Percentiles rank a stretch among this genome's conserved stretches.
Evolutionary conservation across 2,888 invertebrate genomes (phyloP).

Genomic region (Agapostemon virescens): DNA sequence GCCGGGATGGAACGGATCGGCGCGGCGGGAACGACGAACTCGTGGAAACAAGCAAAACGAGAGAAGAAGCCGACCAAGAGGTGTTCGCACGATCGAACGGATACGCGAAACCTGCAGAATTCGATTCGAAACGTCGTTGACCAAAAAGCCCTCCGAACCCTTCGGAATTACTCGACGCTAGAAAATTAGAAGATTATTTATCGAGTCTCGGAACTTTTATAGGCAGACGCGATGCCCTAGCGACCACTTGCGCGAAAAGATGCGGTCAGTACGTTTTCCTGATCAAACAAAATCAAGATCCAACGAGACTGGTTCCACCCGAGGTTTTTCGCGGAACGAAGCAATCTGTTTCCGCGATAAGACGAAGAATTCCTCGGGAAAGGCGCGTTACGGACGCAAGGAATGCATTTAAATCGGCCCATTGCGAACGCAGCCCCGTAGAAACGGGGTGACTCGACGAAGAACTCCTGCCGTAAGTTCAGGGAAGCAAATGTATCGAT

Average conservation of each 20-base stretch:
- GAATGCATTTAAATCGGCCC: conserved; percentile 68
- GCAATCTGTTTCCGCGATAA: conserved; percentile 44
- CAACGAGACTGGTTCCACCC: too few species aligned
- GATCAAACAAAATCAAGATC: background rate
- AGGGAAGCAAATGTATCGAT: conserved; percentile 28
- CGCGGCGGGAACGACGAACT: background rate
- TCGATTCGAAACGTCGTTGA: conserved; percentile 1
- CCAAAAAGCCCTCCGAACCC: too few species aligned
- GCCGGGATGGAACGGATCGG: background rate
- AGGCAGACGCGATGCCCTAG: background rate
- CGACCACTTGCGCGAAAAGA: background rate
- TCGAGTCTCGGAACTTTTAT: too few species aligned
- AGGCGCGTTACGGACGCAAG: conserved; percentile 23
- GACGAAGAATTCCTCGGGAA: conserved; percentile 7
- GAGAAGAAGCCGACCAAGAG: background rate
- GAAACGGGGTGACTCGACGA: background rate
- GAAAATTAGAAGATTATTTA: too few species aligned
- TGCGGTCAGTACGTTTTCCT: background rate
- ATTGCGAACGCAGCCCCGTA: conserved; percentile 42
- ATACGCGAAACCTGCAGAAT: background rate
- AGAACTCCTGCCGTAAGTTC: conserved; percentile 18
- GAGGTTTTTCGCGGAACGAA: conserved; percentile 9
- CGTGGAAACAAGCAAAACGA: background rate
- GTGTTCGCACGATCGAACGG: background rate
- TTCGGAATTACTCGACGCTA: background rate